Evolutionary conservation across 1,140 invertebrate species (phyloP), one percentile per base, ranked within the genome.

Genomic region (Bilobella aurantiaca): DNA sequence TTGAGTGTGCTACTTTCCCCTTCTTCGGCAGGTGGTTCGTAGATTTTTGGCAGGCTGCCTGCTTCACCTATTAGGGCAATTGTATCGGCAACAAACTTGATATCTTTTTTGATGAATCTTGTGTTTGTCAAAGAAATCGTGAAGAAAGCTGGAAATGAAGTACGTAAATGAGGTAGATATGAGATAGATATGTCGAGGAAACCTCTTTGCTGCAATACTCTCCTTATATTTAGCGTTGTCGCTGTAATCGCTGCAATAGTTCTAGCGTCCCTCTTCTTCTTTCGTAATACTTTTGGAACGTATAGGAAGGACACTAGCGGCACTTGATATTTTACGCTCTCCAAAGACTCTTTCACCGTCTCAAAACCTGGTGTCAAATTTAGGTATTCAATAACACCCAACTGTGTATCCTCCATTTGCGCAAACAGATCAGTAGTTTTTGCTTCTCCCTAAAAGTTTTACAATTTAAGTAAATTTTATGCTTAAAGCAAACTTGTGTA

Each of bases 61-160:
- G 47, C 31, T 2, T 56, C 46, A 14, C 30, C 59, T 16, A 37
- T 27, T 3, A 8, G 37, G n/a, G 59, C 2, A 27, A 66, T 66
- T 18, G 49, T 28, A 27, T 62, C n/a, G 3, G 62, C 21, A 30
- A 66, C 34, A 29, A 62, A 57, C 1, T 25, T 27, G 2, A 62
- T 5, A 31, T 66, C 65, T 1, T 53, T 5, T 28, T 34, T 18
- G 16, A 32, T 57, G 1, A 62, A 21, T 14, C 12, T 23, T 23
- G 62, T 57, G 28, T 67, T 67, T 2, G 28, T 28, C 3, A 66
- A 32, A 23, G 30, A 47, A 25, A 62, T 37, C 1, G 27, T 47
- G 23, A 66, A 57, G 37, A 66, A 66, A 14, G 8, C 37, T 14
- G 23, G 28, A 32, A 2, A 42, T 25, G 18, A 42, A 31, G 12